Evolutionary conservation across 2,888 invertebrate genomes (phyloP).

Genomic region (Zygothrica quintamaculata): DNA sequence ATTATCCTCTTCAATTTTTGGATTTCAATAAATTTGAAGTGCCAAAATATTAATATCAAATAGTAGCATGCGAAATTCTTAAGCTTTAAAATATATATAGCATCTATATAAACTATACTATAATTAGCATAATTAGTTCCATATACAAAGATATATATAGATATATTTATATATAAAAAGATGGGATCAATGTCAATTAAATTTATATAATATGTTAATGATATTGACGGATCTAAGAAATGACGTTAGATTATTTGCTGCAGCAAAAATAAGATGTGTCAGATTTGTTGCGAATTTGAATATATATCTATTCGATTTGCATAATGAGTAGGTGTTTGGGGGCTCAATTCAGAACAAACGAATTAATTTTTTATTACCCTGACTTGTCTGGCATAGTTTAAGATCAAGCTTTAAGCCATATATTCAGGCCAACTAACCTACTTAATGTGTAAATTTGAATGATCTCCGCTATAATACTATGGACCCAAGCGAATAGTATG

Average conservation of each 20-base stretch:
- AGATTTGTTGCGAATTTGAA: no score
- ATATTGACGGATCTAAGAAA: background rate
- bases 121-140: constrained; percentile 6
- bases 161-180: background rate
- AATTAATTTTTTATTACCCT: constrained; percentile 13
- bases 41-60: constrained; percentile 11
- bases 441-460: no score
- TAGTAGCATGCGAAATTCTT: background rate
- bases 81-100: no score
- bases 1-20: constrained; percentile 2
- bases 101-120: no score
- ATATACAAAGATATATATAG: constrained; percentile 2
- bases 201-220: constrained; percentile 26
- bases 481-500: no score
- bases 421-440: no score
- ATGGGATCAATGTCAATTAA: constrained; percentile 5
- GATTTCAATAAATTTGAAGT: constrained; percentile 9
- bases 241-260: background rate
- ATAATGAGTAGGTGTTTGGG: no score
- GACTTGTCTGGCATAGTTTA: no score
- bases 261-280: constrained; percentile 1
- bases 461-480: no score
- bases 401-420: no score
- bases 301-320: no score
- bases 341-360: constrained; percentile 1